phyloP scores from a whole-genome alignment of 2,113 vertebrate species.

The Aspiorhynchus laticeps region DNA sequence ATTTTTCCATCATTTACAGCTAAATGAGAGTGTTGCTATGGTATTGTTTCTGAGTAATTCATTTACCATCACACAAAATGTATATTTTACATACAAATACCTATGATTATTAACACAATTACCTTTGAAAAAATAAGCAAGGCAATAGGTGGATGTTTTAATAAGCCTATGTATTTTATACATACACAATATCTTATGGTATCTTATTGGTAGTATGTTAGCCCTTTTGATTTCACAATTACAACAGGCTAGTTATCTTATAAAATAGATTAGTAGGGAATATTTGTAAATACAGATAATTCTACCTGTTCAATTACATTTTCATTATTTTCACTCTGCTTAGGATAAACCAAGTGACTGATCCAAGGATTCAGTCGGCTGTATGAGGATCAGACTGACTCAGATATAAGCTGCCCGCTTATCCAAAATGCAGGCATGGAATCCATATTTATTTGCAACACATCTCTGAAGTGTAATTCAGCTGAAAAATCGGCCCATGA shows the following conservation, averaged over 20 bases:
- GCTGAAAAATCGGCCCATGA: constrained; percentile 47
- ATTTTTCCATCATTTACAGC: too few species aligned
- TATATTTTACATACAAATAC: not conserved
- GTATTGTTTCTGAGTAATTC: too few species aligned
- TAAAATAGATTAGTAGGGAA: not conserved
- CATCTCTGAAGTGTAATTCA: constrained; percentile 43
- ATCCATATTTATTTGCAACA: constrained; percentile 46
- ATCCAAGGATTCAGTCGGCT: constrained; percentile 9
- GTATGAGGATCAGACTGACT: constrained; percentile 32
- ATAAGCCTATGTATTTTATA: not conserved
- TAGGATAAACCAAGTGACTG: constrained; percentile 4
- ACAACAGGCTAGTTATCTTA: not conserved
- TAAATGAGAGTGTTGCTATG: too few species aligned
- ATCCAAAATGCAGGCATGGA: constrained; percentile 36
- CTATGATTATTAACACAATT: not conserved
- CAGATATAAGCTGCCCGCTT: constrained; percentile 24
- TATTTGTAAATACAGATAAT: constrained; percentile 11
- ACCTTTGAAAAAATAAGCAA: not conserved
- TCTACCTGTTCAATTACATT: constrained; percentile 8
- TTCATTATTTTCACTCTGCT: constrained; percentile 15
- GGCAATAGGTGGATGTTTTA: not conserved
- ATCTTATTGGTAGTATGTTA: not conserved
- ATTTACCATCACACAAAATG: not conserved
- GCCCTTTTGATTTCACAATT: not conserved
- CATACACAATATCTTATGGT: too few species aligned